Evolutionary conservation across 2,797 vertebrate species (phyloP), one percentile per base, ranked within the genome.

Genomic region (Buphagus erythrorhynchus): DNA sequence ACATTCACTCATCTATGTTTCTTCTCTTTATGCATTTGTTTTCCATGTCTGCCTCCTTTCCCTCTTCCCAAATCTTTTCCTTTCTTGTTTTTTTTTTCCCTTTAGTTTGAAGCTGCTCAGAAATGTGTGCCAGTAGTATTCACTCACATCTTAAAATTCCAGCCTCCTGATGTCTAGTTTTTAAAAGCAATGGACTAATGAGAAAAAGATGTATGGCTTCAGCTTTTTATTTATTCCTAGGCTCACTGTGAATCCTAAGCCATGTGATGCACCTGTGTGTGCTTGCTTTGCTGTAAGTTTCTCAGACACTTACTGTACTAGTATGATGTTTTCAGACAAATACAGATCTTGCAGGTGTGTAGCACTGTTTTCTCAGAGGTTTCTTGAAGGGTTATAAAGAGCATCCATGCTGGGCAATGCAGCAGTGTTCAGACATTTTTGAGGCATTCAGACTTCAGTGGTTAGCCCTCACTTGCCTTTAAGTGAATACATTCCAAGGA

Each of bases 401-500:
- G 26, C 45, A 86, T 57, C 59, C 33, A 51, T 63, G 19, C 46
- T 80, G 78, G 71, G 45, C 5, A 3, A 49, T 63, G 45, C 57
- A 91, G 20, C 28, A 61, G 12, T 29, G 28, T 62, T 88, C 73
- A 90, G 76, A 67, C 22, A 33, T 67, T 4, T 5, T 38, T 58
- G 54, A 68, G 15, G 38, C 29, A 5, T 81, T 94, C 94, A 96
- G 72, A 29, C 76, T 77, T 90, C 73, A 92, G 18, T 46, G 76
- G 81, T 78, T 65, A 81, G 81, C 73, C 61, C 68, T 93, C 73
- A 33, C 88, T 97, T 95, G 77, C 93, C 73, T 93, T 93, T 80
- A 77, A 95, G 59, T 86, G 84, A 95, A 94, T 94, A 54, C 49
- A 65, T 97, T 96, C 94, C 88, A 94, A 90, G 80, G 63, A 94